Base-by-base conservation (phyloP, 2,888 invertebrate genomes). In the Ctena decussata region DNA sequence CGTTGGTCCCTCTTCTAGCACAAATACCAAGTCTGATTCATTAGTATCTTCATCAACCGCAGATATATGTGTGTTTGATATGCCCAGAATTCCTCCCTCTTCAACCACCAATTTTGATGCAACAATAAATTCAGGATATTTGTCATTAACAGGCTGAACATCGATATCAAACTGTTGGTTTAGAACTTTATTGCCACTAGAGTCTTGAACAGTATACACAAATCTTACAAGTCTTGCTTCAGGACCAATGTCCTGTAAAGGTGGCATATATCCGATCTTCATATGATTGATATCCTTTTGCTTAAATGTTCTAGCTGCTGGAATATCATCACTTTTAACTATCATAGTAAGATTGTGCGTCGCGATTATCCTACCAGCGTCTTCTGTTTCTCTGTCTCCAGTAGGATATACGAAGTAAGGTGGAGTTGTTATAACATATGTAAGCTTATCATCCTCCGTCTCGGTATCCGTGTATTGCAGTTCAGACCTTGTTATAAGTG, bases 201-300 rank as follows among this genome's bases (percentile, higher is more conserved):
- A 91, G 79, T 95, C 95, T 73, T 93, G 92, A 15, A 95, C 94
- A 37, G 94, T 94, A 89, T 94, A 95, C 3, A 93, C 92, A 86
- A 95, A 91, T n/a, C 94, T 80, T 15, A 94, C 93, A 24, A 93
- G 87, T 32, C 93, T 83, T 0, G 94, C 90, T 73, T 93, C 92
- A 0, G 95, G 94, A 6, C 96, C 96, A 15, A 95, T 95, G 79
- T 96, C 96, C 24, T 89, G 85, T 53, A 89, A 57, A 0, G 96
- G 95, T 0, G 96, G 96, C 89, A 96, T 93, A 86, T 95, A 96
- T 21, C 94, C 95, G 5, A 96, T 93, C 91, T 95, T 94, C 82
- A 93, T 90, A 82, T 95, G 93, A 87, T 95, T 95, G 30, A 96
- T 93, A 84, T 95, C 94, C 41, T 92, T 91, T 89, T 96, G 96